phyloP scores from a whole-genome alignment of 2,888 invertebrate species.

The Agrenia bidenticulata region DNA sequence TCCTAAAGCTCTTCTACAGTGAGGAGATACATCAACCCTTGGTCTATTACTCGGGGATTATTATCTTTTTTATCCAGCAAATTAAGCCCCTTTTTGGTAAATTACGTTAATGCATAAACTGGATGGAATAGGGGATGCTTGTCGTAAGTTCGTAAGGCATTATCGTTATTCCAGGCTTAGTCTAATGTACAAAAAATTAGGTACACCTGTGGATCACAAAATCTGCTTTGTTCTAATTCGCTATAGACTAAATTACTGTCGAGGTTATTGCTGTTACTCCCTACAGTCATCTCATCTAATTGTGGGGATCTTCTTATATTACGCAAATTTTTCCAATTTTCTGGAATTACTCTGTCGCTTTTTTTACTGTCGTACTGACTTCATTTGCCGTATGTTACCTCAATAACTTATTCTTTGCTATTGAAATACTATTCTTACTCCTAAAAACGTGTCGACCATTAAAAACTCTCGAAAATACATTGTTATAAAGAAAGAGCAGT shows the following conservation, averaged over 20 bases:
- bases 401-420: too few relatives aligned
- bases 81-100: constrained; percentile 29
- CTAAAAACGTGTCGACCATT: too few relatives aligned
- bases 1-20: constrained; percentile 6
- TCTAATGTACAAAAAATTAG: constrained; percentile 28
- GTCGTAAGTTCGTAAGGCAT: constrained; percentile 16
- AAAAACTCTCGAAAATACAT: too few relatives aligned
- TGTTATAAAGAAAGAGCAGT: too few relatives aligned
- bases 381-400: too few relatives aligned
- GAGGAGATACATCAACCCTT: constrained; percentile 13
- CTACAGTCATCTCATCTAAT: constrained; percentile 14
- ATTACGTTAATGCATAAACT: constrained; percentile 29
- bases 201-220: constrained; percentile 45
- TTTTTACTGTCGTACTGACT: too few relatives aligned
- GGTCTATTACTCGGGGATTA: constrained; percentile 10
- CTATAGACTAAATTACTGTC: not conserved
- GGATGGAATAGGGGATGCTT: constrained; percentile 7
- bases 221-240: constrained; percentile 15
- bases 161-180: constrained; percentile 12
- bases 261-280: too few relatives aligned
- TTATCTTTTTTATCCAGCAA: constrained; percentile 28
- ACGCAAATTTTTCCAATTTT: constrained; percentile 19
- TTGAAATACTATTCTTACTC: too few relatives aligned
- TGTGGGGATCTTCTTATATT: not conserved
- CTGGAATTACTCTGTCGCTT: constrained; percentile 2